Conservation (phyloP, 2,113 vertebrate species). For the Scartelaos histophorus region DNA sequence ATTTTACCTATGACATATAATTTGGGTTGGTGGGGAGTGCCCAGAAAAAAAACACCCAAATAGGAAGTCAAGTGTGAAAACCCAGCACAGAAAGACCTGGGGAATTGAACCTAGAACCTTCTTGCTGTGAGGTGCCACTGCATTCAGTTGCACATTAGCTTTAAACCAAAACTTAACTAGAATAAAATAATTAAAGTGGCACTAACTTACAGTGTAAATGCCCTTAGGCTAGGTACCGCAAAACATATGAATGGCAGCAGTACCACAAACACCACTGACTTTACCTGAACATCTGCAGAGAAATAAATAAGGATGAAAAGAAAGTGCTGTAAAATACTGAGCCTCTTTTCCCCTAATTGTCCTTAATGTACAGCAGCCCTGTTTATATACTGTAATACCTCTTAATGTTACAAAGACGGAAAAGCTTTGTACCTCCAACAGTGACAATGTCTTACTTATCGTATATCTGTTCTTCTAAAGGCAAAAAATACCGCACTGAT, state of each 20-base stretch:
- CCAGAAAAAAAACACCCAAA: too few species aligned
- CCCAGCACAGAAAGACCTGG: too few species aligned
- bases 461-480: slow-evolving; percentile 8
- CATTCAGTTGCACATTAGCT: too few species aligned
- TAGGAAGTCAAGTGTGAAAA: too few species aligned
- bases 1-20: too few species aligned
- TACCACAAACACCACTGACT: too few species aligned
- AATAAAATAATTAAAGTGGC: not conserved
- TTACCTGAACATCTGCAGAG: slow-evolving; percentile 33
- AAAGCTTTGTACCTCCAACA: slow-evolving; percentile 30
- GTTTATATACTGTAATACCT: slow-evolving; percentile 29
- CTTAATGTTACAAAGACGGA: slow-evolving; percentile 39
- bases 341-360: slow-evolving; percentile 16
- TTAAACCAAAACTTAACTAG: too few species aligned
- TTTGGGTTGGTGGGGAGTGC: too few species aligned
- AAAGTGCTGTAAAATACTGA: slow-evolving; percentile 25
- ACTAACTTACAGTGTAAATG: not conserved
- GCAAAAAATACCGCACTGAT: slow-evolving; percentile 5
- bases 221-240: not conserved
- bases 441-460: not conserved
- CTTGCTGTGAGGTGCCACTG: too few species aligned
- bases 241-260: not conserved
- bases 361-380: slow-evolving; percentile 27
- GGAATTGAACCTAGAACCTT: too few species aligned
- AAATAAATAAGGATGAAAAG: slow-evolving; percentile 12